phyloP scores from a whole-genome alignment of 2,888 invertebrate species.

The Quadroppia sp. region DNA sequence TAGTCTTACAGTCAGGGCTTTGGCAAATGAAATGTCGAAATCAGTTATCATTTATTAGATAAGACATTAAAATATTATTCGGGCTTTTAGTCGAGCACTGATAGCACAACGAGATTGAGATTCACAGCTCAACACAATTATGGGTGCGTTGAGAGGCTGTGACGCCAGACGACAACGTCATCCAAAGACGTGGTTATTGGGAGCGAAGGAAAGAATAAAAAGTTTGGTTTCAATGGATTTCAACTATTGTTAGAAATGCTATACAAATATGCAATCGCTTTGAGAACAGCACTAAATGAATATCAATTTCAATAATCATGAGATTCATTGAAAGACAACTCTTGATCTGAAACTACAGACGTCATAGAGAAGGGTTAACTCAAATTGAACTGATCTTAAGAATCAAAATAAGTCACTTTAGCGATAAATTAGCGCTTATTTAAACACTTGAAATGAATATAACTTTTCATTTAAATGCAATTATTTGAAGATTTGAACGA shows the following conservation, averaged over 20 bases:
- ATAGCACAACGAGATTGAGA: constrained; percentile 8
- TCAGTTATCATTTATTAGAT: background rate
- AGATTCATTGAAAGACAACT: no score
- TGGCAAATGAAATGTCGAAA: no score
- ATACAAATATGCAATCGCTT: background rate
- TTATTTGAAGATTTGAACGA: no score
- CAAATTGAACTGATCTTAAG: no score
- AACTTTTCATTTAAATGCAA: no score
- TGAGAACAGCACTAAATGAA: background rate
- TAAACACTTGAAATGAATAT: no score
- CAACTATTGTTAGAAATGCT: constrained; percentile 5
- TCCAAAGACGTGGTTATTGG: background rate
- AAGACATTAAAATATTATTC: constrained; percentile 10
- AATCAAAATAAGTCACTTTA: no score
- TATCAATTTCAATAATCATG: no score
- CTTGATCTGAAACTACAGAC: no score
- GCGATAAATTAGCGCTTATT: no score
- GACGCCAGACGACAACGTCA: constrained; percentile 9
- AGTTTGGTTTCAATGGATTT: background rate
- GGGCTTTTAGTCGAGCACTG: background rate
- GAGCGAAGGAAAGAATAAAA: background rate
- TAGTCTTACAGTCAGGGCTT: no score
- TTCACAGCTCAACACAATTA: background rate
- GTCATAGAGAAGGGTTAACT: no score
- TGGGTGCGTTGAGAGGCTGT: background rate